Conservation (phyloP, 2,888 invertebrate genomes). For the Pantelozetes paolii region DNA sequence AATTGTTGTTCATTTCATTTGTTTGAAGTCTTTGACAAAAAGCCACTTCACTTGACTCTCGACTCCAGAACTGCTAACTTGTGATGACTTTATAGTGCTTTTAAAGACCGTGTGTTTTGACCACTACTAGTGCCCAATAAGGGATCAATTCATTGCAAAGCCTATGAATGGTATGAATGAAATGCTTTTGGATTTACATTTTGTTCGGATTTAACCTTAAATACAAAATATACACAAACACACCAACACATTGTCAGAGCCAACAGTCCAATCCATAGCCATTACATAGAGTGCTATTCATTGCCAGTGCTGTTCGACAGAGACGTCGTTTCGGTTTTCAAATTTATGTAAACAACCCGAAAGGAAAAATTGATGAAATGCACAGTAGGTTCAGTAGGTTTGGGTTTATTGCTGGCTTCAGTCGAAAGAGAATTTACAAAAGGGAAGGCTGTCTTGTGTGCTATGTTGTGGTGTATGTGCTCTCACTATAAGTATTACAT, state of each 20-base stretch:
- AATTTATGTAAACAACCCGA: constrained; percentile 23
- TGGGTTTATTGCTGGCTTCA: constrained; percentile 11
- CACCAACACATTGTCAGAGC: background rate
- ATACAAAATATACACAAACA: background rate
- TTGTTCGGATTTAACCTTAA: background rate
- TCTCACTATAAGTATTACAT: constrained; percentile 18
- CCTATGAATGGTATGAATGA: constrained; percentile 7
- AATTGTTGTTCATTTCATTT: background rate
- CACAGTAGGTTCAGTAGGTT: no score
- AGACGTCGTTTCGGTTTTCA: constrained; percentile 21
- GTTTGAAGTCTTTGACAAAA: constrained; percentile 5
- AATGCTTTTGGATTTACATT: constrained; percentile 15
- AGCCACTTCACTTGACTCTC: constrained; percentile 25
- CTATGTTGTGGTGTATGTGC: background rate
- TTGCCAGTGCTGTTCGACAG: background rate
- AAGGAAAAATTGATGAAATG: background rate
- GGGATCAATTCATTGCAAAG: constrained; percentile 26
- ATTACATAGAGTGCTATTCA: constrained; percentile 8
- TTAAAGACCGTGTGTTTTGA: background rate
- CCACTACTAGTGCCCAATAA: background rate
- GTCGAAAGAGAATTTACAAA: background rate
- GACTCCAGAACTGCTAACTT: background rate
- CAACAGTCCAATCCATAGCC: background rate
- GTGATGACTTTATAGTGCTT: constrained; percentile 30
- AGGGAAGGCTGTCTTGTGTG: background rate